Percentiles rank a stretch among this genome's conserved stretches.
phyloP scores from a whole-genome alignment of 2,797 vertebrate genomes.

The Platyrinchus mystaceus region DNA sequence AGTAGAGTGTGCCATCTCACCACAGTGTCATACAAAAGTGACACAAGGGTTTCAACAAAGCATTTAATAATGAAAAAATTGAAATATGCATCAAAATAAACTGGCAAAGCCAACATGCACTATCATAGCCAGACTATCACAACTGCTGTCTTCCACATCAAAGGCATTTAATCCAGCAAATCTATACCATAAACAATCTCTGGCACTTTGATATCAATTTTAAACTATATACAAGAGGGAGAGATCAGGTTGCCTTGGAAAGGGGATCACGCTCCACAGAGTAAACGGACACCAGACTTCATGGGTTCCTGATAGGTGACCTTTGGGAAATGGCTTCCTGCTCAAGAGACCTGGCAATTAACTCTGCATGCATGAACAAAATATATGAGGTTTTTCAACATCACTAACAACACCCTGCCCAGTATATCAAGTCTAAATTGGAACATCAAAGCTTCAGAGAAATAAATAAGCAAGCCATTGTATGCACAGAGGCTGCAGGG shows the following conservation, averaged over 20 bases:
- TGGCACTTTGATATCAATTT: not conserved
- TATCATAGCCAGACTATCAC: not conserved
- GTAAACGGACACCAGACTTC: not conserved
- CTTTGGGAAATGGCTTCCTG: not conserved
- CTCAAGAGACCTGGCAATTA: slow-evolving; percentile 21
- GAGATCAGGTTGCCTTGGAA: not conserved
- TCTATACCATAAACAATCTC: not conserved
- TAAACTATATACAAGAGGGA: not conserved
- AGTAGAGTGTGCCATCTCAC: not conserved
- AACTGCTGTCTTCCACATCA: not conserved
- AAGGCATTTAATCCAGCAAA: not conserved
- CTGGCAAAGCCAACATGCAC: not conserved
- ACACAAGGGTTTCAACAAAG: not conserved
- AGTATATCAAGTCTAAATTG: not conserved
- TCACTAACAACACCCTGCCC: not conserved
- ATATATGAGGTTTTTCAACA: slow-evolving; percentile 30
- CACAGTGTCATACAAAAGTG: not conserved
- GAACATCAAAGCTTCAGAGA: slow-evolving; percentile 31
- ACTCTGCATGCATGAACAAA: not conserved
- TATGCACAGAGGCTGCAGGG: not conserved
- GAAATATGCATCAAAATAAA: not conserved
- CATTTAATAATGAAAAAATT: not conserved
- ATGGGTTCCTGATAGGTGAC: not conserved
- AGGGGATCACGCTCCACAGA: not conserved
- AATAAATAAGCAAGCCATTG: not conserved